phyloP scores from a whole-genome alignment of 2,797 vertebrate genomes.

The Hypotaenidia okinawae region DNA sequence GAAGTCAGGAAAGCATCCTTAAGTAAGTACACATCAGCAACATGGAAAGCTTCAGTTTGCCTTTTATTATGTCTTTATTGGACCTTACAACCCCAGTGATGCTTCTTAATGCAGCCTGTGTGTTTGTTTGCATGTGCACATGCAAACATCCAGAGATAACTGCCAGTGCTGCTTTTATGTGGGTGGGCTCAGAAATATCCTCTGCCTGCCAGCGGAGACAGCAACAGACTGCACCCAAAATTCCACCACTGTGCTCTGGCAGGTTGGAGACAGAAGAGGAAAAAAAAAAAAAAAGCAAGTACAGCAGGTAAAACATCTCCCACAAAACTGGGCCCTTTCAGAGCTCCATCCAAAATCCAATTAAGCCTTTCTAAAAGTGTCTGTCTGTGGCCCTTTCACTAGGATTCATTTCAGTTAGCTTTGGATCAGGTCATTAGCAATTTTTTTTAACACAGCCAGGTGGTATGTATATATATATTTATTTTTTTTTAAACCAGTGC shows the following conservation, averaged over 20 bases:
- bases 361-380: background rate
- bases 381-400: background rate
- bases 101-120: background rate
- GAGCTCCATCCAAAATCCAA: background rate
- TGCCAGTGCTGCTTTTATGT: background rate
- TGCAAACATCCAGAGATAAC: background rate
- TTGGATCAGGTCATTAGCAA: background rate
- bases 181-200: background rate
- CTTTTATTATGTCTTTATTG: background rate
- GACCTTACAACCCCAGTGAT: background rate
- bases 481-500: background rate
- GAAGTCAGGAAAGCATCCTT: background rate
- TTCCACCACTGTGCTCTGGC: background rate
- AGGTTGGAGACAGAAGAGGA: background rate
- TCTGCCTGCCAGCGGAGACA: accelerated
- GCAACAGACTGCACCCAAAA: background rate
- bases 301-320: background rate
- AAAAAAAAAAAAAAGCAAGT: background rate
- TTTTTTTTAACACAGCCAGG: background rate
- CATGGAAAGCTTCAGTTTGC: background rate
- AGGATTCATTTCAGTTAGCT: slow-evolving; percentile 7
- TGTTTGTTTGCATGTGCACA: background rate
- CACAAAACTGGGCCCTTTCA: background rate
- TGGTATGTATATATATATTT: background rate
- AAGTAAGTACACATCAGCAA: background rate